These are phyloP conservation scores for Streptopelia turtur DNA, from an alignment of 2,797 vertebrate species.

Conservation along the genomic window DNA sequence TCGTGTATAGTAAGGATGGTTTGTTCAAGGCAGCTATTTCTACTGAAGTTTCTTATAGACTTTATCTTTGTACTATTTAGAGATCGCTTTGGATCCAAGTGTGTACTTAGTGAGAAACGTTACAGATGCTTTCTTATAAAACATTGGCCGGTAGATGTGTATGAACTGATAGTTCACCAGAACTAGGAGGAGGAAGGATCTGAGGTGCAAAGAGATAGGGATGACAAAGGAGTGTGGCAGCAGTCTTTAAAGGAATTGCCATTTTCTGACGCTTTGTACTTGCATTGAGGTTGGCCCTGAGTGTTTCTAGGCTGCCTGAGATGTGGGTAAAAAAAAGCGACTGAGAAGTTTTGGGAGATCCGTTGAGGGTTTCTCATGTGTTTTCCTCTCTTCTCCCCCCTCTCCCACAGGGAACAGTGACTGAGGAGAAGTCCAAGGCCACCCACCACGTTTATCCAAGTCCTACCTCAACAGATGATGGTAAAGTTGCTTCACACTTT, in stretches of 20 bases:
- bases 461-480: conserved; percentile 89
- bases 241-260: not conserved
- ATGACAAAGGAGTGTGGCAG: not conserved
- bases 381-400: not conserved
- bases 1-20: too few species aligned
- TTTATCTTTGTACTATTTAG: not conserved
- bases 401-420: conserved; percentile 87
- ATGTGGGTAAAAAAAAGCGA: not conserved
- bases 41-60: not conserved
- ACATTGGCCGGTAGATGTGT: not conserved
- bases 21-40: not conserved
- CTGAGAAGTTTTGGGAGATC: not conserved
- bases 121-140: not conserved
- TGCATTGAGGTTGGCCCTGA: not conserved
- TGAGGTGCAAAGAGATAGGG: not conserved
- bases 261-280: not conserved
- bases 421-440: conserved; percentile 95
- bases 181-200: not conserved
- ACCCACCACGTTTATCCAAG: conserved; percentile 93
- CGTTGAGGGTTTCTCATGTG: not conserved
- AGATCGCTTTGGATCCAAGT: not conserved
- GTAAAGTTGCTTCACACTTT: conserved; percentile 69
- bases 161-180: not conserved
- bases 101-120: not conserved
- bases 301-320: not conserved